Conservation (phyloP, 2,888 invertebrate species). For the Diloba caeruleocephala region DNA sequence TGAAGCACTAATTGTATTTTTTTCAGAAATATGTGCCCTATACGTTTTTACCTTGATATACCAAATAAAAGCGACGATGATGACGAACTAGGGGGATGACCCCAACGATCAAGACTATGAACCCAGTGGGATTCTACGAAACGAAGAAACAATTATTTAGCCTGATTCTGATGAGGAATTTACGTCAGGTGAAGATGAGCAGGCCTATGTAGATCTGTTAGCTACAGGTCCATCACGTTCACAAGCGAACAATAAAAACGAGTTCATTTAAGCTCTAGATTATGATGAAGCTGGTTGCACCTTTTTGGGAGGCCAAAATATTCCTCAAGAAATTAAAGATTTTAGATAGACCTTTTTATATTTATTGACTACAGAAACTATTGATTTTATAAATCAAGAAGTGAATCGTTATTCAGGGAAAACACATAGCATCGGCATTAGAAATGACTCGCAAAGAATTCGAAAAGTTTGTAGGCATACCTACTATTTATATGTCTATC, state of each 20-base stretch:
- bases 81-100: slow-evolving; percentile 8
- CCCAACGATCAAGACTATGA: slow-evolving; percentile 11
- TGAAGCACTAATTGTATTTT: slow-evolving; percentile 1
- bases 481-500: no score
- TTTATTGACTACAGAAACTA: slow-evolving; percentile 11
- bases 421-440: no score
- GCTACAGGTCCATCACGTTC: slow-evolving; percentile 12
- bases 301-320: slow-evolving; percentile 18
- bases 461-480: no score
- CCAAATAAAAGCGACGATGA: slow-evolving; percentile 14
- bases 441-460: no score
- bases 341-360: slow-evolving; percentile 23
- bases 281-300: no score
- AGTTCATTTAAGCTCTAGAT: no score
- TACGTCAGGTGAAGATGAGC: slow-evolving; percentile 9
- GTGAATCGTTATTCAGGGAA: no score
- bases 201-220: slow-evolving; percentile 12
- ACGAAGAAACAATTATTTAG: slow-evolving; percentile 11
- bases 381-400: slow-evolving; percentile 16
- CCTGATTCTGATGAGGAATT: slow-evolving; percentile 12
- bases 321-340: slow-evolving; percentile 26
- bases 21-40: slow-evolving; percentile 10
- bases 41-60: slow-evolving; percentile 12
- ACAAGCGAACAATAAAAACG: no score
- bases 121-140: slow-evolving; percentile 7